Evolutionary conservation across 2,797 vertebrate species (phyloP).

Genomic region (Cyprinodon diabolis): DNA sequence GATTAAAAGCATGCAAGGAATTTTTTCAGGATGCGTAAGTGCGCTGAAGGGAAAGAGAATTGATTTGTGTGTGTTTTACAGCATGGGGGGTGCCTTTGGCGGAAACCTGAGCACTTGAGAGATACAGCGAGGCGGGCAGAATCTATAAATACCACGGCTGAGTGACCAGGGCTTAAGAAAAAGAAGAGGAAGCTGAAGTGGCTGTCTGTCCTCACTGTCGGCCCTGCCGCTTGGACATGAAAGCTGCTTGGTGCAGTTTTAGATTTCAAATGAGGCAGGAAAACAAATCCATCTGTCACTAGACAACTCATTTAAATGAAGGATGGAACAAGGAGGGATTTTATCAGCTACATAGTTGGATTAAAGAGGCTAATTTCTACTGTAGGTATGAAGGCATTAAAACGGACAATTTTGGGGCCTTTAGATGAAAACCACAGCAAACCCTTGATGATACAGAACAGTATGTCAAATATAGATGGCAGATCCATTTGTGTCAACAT

Average conservation of each 20-base stretch:
- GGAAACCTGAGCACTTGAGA: conserved; percentile 64
- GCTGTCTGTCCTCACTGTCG: conserved; percentile 54
- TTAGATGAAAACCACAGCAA: conserved; percentile 11
- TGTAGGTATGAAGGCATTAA: conserved; percentile 20
- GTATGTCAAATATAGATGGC: background rate
- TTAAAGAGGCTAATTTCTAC: conserved; percentile 46
- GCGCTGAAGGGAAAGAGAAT: conserved; percentile 6
- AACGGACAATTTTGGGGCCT: background rate
- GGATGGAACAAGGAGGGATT: conserved; percentile 27
- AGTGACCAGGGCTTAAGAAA: conserved; percentile 65
- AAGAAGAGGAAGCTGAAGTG: conserved; percentile 37
- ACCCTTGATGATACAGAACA: conserved; percentile 1
- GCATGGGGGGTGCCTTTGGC: conserved; percentile 44
- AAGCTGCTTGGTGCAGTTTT: conserved; percentile 35
- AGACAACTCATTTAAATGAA: conserved; percentile 63
- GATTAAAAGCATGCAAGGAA: conserved; percentile 19
- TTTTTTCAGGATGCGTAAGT: conserved; percentile 22
- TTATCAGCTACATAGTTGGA: conserved; percentile 41
- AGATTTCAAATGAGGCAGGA: conserved; percentile 50
- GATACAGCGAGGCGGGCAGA: conserved; percentile 58
- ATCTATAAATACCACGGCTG: conserved; percentile 73
- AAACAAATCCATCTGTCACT: conserved; percentile 62
- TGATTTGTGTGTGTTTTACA: conserved; percentile 54
- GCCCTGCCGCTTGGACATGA: conserved; percentile 34
- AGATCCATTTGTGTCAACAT: background rate